These are phyloP conservation scores for Pantherophis guttatus DNA, from an alignment of 2,113 vertebrate genomes.

Conservation along the genomic window DNA sequence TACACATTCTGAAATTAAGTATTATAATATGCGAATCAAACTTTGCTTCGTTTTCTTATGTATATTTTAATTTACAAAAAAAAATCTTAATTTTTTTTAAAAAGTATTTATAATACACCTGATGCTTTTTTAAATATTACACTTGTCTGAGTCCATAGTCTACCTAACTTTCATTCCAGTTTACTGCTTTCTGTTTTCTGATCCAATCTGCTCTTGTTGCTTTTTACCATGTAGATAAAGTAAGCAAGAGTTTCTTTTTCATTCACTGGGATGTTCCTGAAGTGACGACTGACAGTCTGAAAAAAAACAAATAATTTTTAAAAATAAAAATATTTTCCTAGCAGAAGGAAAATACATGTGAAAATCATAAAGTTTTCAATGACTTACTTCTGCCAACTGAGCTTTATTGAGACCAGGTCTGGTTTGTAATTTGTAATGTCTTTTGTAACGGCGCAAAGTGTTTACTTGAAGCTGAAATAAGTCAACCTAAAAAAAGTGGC, in stretches of 20 bases:
- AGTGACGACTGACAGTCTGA: slow-evolving; percentile 97
- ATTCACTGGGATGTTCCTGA: slow-evolving; percentile 96
- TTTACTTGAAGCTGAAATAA: slow-evolving; percentile 98
- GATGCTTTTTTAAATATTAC: slow-evolving; percentile 38
- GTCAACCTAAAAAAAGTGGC: slow-evolving; percentile 80
- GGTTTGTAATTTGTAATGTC: slow-evolving; percentile 97
- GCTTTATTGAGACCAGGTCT: slow-evolving; percentile 97
- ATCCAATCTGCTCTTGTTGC: slow-evolving; percentile 94
- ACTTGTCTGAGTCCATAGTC: slow-evolving; percentile 16
- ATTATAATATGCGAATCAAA: slow-evolving; percentile 61
- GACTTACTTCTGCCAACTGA: slow-evolving; percentile 93
- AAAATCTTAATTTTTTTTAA: slow-evolving; percentile 51
- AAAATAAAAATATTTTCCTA: fast-evolving
- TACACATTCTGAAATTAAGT: slow-evolving; percentile 61
- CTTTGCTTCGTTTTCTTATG: slow-evolving; percentile 65
- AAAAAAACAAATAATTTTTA: not conserved
- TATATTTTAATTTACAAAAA: slow-evolving; percentile 68
- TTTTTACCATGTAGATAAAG: slow-evolving; percentile 99
- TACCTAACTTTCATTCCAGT: slow-evolving; percentile 75
- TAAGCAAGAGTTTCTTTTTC: slow-evolving; percentile 98
- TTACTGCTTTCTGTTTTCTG: slow-evolving; percentile 90
- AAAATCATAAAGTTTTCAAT: not conserved
- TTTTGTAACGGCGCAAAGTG: slow-evolving; percentile 94
- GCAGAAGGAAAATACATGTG: not conserved
- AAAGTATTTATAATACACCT: slow-evolving; percentile 55